Conservation (phyloP, 2,797 vertebrate species). For the Lagothrix lagotricha region DNA sequence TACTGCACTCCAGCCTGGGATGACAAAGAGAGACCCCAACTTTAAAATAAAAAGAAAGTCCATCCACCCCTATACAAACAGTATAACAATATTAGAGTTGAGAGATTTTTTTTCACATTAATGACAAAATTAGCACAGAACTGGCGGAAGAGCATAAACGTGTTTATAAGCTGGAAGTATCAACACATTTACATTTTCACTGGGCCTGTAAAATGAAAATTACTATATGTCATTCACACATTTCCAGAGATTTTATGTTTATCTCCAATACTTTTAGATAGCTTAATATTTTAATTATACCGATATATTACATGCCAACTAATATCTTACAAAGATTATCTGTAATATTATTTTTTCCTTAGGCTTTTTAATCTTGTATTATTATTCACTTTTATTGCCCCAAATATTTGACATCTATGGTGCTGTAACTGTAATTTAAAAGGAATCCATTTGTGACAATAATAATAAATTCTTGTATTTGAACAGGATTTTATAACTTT, state of each 20-base stretch:
- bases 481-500: neutral
- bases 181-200: neutral
- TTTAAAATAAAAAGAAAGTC: no score
- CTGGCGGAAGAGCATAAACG: neutral
- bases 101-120: neutral
- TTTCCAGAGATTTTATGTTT: neutral
- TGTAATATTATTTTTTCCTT: neutral
- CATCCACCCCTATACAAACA: accelerated
- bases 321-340: neutral
- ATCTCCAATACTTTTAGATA: neutral
- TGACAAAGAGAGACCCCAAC: no score
- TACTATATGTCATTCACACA: neutral
- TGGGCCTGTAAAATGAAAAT: neutral
- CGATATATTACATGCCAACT: neutral
- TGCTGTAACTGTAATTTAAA: neutral
- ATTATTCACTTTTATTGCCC: slow-evolving; percentile 17
- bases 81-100: neutral
- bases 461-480: neutral
- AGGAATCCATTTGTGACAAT: neutral
- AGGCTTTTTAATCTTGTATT: neutral
- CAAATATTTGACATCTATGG: neutral
- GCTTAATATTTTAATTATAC: neutral
- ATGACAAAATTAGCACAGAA: neutral
- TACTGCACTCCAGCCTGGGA: no score
- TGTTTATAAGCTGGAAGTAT: neutral